Conservation (phyloP, 2,797 vertebrate species). For the Amazonetta brasiliensis region DNA sequence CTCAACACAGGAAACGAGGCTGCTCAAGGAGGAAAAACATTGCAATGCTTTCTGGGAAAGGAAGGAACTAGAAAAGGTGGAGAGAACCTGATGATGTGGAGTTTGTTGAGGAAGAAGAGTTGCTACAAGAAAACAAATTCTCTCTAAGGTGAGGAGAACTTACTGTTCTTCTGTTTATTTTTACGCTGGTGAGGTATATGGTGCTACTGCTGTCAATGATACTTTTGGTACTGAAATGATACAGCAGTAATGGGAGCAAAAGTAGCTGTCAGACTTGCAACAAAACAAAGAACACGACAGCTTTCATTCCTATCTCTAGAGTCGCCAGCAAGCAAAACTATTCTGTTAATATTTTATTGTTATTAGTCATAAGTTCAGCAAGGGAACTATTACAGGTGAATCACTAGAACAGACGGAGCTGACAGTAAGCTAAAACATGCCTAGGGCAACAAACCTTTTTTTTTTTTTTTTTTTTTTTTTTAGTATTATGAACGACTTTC, state of each 20-base stretch:
- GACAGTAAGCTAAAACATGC: constrained; percentile 60
- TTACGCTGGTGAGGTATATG: neutral
- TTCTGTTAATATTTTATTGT: constrained; percentile 65
- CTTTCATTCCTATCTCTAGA: constrained; percentile 4
- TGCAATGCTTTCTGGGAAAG: neutral
- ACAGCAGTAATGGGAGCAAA: neutral
- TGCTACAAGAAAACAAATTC: neutral
- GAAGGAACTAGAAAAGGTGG: neutral
- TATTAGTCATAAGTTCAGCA: constrained; percentile 38
- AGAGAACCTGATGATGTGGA: neutral
- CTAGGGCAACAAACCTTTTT: constrained; percentile 40
- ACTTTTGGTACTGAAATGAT: neutral
- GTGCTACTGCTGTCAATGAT: neutral
- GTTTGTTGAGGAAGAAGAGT: neutral
- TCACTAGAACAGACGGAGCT: constrained; percentile 24
- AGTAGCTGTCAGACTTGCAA: neutral
- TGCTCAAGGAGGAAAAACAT: neutral
- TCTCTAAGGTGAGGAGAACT: neutral
- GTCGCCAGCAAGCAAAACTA: neutral
- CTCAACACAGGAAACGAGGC: neutral
- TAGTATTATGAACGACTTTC: constrained; percentile 18
- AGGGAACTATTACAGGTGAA: constrained; percentile 47
- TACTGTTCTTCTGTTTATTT: neutral
- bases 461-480: neutral
- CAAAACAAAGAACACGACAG: neutral